Conservation (phyloP, 2,888 invertebrate genomes). For the Apodemia zela region DNA sequence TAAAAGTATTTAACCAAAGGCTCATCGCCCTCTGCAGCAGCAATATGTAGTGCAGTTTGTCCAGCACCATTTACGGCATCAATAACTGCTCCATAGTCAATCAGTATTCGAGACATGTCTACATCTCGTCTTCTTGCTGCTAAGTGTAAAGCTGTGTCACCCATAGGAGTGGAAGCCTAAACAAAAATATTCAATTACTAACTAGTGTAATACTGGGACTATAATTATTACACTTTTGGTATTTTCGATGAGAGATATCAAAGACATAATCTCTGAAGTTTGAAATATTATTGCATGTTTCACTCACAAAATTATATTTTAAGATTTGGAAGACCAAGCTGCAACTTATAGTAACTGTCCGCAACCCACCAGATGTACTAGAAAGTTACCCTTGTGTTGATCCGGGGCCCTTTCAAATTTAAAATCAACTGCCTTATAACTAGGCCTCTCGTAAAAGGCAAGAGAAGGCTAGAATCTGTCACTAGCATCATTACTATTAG, state of each 20-base stretch:
- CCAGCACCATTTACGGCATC: constrained; percentile 97
- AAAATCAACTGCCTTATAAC: too few relatives aligned
- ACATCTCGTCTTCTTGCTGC: constrained; percentile 95
- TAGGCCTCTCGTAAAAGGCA: too few relatives aligned
- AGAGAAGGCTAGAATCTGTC: too few relatives aligned
- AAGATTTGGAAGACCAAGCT: not conserved
- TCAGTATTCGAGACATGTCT: constrained; percentile 94
- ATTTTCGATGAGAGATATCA: not conserved
- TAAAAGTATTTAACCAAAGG: constrained; percentile 96
- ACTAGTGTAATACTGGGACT: not conserved
- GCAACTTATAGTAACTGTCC: not conserved
- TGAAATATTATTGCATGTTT: not conserved
- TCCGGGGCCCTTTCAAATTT: too few relatives aligned
- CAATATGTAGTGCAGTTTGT: constrained; percentile 96
- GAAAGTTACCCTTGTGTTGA: too few relatives aligned
- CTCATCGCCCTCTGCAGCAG: constrained; percentile 97
- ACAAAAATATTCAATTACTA: not conserved
- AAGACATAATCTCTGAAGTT: not conserved
- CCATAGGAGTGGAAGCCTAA: constrained; percentile 89
- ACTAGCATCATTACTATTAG: too few relatives aligned
- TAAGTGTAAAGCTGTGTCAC: constrained; percentile 96
- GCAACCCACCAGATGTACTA: not conserved
- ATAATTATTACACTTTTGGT: not conserved
- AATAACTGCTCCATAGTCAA: constrained; percentile 95
- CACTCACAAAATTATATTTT: not conserved